Base-by-base conservation (phyloP, 2,797 vertebrate genomes). In the Enteromius argenteus region DNA sequence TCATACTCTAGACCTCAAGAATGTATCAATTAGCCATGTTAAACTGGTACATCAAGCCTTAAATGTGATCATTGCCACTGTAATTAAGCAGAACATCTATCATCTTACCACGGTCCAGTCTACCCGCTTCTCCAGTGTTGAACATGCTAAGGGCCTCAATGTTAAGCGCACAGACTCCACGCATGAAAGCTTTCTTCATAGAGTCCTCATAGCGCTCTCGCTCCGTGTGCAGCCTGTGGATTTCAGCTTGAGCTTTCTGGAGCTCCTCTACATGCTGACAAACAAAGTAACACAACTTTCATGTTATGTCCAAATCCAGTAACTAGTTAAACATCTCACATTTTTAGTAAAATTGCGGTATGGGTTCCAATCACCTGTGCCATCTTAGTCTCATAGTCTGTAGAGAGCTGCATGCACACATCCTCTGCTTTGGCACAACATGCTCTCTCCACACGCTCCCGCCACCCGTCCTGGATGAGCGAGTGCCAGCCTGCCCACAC, bases 181-280 rank as follows among this genome's bases (percentile, higher is more conserved):
- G 96, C 98, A 99, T 99, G 89, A 99, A 98, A 1, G 98, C 97
- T 90, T 98, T 99, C 92, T 97, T 99, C 96, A 98, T 98, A 2
- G 97, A 95, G 79, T 97, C 97, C 90, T 99, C 97, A 83, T 96
- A 98, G 1, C 93, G 96, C 5, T 97, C 97, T 84, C 95, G 95
- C 89, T 99, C 97, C 9, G 86, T 87, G 1, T 93, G 97, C 88
- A 99, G 92, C 83, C 94, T 95, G 83, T 95, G 93, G 87, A 99
- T 94, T 91, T 99, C 97, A 56, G 91, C 90, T 90, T 95, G 96
- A 72, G 97, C 92, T 85, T 94, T 93, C 87, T 97, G 97, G 84
- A 98, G 87, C 62, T 93, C 88, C 79, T 93, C 92, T 84, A 91
- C 92, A 86, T 97, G 94, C 98, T 99, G 23, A 74, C 6, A 86